These are phyloP conservation scores for Pangasius mekongensis DNA, from an alignment of 2,797 vertebrate species.

Conservation along the genomic window DNA sequence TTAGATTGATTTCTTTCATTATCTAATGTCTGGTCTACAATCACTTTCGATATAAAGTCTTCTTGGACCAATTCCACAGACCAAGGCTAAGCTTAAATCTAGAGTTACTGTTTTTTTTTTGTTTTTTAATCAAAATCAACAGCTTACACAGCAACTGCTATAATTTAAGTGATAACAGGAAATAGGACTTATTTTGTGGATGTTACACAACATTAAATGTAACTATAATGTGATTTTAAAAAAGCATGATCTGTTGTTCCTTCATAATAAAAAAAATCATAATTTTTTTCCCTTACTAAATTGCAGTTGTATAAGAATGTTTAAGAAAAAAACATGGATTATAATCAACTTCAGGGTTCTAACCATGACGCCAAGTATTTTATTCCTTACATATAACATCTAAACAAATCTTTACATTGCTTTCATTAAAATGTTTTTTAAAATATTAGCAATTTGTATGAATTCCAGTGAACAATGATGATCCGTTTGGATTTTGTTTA, in stretches of 20 bases:
- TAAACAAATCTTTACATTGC: background rate
- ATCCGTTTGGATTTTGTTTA: background rate
- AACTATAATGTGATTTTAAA: no score
- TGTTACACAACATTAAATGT: background rate
- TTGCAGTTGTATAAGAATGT: no score
- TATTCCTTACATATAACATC: background rate
- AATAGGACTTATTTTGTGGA: background rate
- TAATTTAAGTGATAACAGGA: background rate
- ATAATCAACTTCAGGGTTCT: no score
- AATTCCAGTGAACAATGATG: background rate
- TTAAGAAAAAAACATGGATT: no score
- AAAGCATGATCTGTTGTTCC: background rate
- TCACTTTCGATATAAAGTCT: constrained; percentile 21
- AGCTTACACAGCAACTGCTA: background rate
- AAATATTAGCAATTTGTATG: background rate
- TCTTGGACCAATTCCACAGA: constrained; percentile 15
- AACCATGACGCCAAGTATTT: background rate
- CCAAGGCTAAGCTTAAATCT: constrained; percentile 1
- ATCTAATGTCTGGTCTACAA: constrained; percentile 24
- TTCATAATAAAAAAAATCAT: no score
- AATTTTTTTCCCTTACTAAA: no score
- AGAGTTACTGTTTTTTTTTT: background rate
- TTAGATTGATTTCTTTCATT: constrained; percentile 27
- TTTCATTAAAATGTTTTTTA: background rate
- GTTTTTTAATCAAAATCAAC: background rate